These are phyloP conservation scores for Etheostoma nigrum DNA, from an alignment of 2,797 vertebrate genomes.

Conservation along the genomic window DNA sequence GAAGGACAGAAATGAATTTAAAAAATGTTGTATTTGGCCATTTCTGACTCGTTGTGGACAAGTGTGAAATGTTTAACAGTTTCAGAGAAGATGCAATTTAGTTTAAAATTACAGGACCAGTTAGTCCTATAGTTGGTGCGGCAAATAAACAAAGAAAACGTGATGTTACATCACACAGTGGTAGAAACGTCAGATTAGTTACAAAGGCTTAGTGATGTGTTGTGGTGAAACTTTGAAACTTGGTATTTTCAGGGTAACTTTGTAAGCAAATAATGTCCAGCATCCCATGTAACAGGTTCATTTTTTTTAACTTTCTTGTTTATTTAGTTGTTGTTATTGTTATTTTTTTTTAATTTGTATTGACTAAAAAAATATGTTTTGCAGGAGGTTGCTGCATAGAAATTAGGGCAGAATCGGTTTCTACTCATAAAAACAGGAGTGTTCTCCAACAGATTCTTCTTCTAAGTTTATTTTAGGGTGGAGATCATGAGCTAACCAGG, in stretches of 20 bases:
- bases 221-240: too few relatives aligned
- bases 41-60: too few relatives aligned
- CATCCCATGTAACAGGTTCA: neutral
- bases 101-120: constrained; percentile 49
- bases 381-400: neutral
- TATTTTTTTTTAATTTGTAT: too few relatives aligned
- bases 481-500: constrained; percentile 45
- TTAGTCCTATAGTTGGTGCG: constrained; percentile 33
- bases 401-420: neutral
- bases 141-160: constrained; percentile 44
- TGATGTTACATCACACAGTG: constrained; percentile 18
- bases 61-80: too few relatives aligned
- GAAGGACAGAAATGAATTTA: constrained; percentile 3
- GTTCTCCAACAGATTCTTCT: neutral
- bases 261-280: neutral
- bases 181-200: too few relatives aligned
- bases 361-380: too few relatives aligned
- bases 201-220: too few relatives aligned
- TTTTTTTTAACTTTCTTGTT: neutral
- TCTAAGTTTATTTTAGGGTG: neutral
- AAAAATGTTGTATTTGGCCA: too few relatives aligned
- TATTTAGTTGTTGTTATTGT: too few relatives aligned
- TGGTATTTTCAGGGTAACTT: constrained; percentile 13
- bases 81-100: constrained; percentile 15
- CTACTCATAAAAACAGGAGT: neutral